Percentiles rank a stretch among this genome's conserved stretches.
phyloP scores from a whole-genome alignment of 2,113 vertebrate species.

The Brienomyrus longianalis region DNA sequence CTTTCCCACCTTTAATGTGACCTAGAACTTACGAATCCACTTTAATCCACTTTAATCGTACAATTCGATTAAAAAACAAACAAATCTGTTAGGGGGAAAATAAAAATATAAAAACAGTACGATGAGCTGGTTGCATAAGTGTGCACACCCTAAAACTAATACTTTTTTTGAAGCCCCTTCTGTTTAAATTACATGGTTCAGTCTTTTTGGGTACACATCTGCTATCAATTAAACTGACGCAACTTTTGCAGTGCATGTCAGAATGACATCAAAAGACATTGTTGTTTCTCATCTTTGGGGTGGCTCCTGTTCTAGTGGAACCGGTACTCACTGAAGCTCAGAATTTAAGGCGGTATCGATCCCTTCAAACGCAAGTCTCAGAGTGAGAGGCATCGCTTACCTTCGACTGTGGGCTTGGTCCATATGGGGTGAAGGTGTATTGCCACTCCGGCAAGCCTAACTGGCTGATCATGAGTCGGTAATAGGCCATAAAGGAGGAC shows the following conservation, averaged over 20 bases:
- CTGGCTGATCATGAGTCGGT: constrained; percentile 87
- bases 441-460: constrained; percentile 94
- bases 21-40: too few relatives aligned
- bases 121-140: too few relatives aligned
- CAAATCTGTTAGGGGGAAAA: too few relatives aligned
- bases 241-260: not conserved
- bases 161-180: too few relatives aligned
- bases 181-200: too few relatives aligned
- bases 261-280: not conserved
- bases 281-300: not conserved
- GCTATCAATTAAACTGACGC: too few relatives aligned
- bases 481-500: constrained; percentile 84
- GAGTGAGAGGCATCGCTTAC: constrained; percentile 48
- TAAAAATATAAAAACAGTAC: too few relatives aligned
- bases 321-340: not conserved
- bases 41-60: too few relatives aligned
- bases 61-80: too few relatives aligned
- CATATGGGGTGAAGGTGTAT: constrained; percentile 83
- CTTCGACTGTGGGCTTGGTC: constrained; percentile 88
- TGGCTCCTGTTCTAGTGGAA: not conserved
- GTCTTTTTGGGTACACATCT: too few relatives aligned
- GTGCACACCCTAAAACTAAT: too few relatives aligned
- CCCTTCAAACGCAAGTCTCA: not conserved
- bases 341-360: not conserved
- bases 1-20: too few relatives aligned